Base-by-base conservation (phyloP, 2,113 vertebrate genomes). In the Cercopithecus mona region DNA sequence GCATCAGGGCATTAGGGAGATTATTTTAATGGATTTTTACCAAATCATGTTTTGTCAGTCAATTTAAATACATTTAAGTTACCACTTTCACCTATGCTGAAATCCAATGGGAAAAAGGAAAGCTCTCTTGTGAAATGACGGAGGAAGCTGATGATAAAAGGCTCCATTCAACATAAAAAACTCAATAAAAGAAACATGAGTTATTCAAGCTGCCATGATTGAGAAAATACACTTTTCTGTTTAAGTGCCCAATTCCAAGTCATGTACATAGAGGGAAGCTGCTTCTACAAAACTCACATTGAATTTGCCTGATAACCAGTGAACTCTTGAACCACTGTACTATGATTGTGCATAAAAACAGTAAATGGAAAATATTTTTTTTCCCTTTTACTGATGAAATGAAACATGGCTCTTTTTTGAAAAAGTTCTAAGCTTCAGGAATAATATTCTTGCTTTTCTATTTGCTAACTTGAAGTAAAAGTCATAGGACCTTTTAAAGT, bases 181-280 rank as follows among this genome's bases (percentile, higher is more conserved):
- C 80, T 86, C 66, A 93, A 43, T 90, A 79, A 12, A 35, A 93
- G 89, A 95, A 97, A 94, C 20, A 5, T 70, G 35, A 88, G 59
- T 97, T 96, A 96, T 94, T 97, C 88, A 94, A 79, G 96, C 88
- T 88, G 78, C 25, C 20, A 75, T 94, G 89, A 61, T 55, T 94
- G 93, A 73, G 97, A 80, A 82, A 86, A 87, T 92, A 97, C 70
- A 32, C 75, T 93, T 97, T 94, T 64, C 52, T 1, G 0, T 59
- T 25, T n/a, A 95, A 94, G 59, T 89, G 48, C 30, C 80, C 73
- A 59, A 35, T 5, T 64, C 35, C 90, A 86, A 98, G 91, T 93
- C 14, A 30, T 22, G 38, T 50, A 96, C 32, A 50, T 30, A 30
- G 18, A 85, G n/a, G 35, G n/a, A 12, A 75, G 61, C 23, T 55